Evolutionary conservation across 1,140 invertebrate genomes (phyloP).

Genomic region (Neodiprion virginianus): DNA sequence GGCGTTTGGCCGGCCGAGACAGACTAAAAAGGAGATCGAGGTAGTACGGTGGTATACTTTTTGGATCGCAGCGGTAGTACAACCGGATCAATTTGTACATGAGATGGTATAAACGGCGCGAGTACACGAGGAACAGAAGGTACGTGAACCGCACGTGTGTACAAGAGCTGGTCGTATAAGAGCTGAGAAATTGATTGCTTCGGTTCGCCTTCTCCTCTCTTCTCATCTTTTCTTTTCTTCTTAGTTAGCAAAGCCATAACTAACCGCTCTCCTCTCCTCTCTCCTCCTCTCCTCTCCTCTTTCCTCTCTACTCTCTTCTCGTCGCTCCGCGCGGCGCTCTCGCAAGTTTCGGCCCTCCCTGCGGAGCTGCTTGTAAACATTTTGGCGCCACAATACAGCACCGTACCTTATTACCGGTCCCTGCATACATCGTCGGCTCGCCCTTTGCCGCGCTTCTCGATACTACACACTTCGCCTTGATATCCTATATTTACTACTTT

Average conservation of each 20-base stretch:
- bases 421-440: background rate
- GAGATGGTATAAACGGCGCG: background rate
- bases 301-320: background rate
- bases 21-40: background rate
- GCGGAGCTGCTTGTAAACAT: constrained; percentile 21
- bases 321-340: too few relatives aligned
- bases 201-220: background rate
- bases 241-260: constrained; percentile 6
- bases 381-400: constrained; percentile 24
- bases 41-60: background rate
- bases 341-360: background rate
- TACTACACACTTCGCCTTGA: too few relatives aligned
- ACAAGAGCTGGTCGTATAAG: background rate
- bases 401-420: background rate
- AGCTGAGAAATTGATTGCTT: background rate
- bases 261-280: background rate
- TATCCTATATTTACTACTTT: background rate
- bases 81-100: constrained; percentile 3
- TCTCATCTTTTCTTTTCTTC: background rate
- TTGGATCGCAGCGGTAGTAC: background rate
- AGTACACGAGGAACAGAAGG: too few relatives aligned
- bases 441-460: background rate
- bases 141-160: background rate
- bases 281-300: background rate
- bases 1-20: background rate